Conservation (phyloP, 2,113 vertebrate species). For the Heptranchias perlo region DNA sequence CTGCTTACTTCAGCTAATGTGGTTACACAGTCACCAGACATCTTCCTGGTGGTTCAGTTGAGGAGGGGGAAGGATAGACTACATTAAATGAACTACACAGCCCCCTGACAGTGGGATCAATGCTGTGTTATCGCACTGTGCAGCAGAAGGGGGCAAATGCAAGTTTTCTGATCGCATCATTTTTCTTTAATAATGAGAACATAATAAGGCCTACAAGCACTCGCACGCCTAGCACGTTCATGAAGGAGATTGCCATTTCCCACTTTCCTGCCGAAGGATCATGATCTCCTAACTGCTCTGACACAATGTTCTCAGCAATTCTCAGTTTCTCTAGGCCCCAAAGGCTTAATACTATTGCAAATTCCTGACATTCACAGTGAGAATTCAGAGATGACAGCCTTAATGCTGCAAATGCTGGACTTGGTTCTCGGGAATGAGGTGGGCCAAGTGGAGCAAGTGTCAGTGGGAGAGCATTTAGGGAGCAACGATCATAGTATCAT, state of each 20-base stretch:
- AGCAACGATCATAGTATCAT: no score
- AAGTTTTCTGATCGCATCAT: not conserved
- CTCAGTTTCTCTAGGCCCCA: not conserved
- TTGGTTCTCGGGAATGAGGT: no score
- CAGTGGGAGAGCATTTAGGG: no score
- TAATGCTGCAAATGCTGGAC: not conserved
- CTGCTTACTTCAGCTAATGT: not conserved
- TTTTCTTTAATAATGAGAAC: not conserved
- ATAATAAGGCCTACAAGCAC: not conserved
- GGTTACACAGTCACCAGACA: not conserved
- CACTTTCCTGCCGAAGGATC: not conserved
- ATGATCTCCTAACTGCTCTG: not conserved
- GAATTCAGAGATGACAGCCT: not conserved
- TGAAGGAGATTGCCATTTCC: not conserved
- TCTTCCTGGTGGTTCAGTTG: not conserved
- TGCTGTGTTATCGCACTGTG: not conserved
- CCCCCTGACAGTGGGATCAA: not conserved
- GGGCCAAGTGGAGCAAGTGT: no score
- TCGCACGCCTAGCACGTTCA: not conserved
- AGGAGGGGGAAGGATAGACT: not conserved
- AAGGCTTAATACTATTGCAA: not conserved
- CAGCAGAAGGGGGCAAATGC: not conserved
- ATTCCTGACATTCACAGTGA: not conserved
- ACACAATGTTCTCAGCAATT: not conserved
- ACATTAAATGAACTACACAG: not conserved